Conservation (phyloP, 1,140 invertebrate species). For the Druon quercuslanigerum region DNA sequence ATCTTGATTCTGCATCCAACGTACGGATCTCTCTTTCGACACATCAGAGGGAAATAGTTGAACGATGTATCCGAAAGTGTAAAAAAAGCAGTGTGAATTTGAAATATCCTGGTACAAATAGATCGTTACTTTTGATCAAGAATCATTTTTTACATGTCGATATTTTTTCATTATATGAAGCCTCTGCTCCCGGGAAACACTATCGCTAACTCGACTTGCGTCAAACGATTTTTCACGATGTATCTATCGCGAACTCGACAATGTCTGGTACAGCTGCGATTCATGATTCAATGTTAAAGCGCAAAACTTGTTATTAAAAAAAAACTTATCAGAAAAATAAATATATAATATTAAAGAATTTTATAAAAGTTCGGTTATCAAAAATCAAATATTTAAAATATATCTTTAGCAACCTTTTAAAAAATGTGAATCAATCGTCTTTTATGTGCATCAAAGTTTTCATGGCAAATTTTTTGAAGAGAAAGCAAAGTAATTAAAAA, state of each 20-base stretch:
- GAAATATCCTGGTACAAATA: no score
- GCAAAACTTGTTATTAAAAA: slow-evolving; percentile 12
- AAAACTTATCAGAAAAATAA: no score
- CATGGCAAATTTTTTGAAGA: no score
- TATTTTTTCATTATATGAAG: slow-evolving; percentile 19
- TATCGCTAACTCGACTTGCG: slow-evolving; percentile 58
- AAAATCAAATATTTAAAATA: background rate
- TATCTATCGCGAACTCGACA: slow-evolving; percentile 16
- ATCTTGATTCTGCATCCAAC: slow-evolving; percentile 8
- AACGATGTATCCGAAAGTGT: background rate
- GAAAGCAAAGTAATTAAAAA: no score
- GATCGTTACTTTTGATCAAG: background rate
- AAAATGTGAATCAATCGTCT: background rate
- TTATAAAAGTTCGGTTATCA: background rate
- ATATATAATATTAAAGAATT: background rate
- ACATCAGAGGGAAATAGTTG: no score
- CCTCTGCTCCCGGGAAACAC: slow-evolving; percentile 45
- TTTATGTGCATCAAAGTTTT: background rate
- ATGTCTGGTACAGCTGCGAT: slow-evolving; percentile 11
- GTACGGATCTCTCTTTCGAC: background rate
- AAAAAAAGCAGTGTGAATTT: background rate
- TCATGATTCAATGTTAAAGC: slow-evolving; percentile 1
- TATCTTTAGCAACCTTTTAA: background rate
- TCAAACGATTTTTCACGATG: slow-evolving; percentile 66
- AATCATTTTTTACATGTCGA: background rate